Evolutionary conservation across 1,140 invertebrate genomes (phyloP).

Genomic region (Bombus difficillimus): DNA sequence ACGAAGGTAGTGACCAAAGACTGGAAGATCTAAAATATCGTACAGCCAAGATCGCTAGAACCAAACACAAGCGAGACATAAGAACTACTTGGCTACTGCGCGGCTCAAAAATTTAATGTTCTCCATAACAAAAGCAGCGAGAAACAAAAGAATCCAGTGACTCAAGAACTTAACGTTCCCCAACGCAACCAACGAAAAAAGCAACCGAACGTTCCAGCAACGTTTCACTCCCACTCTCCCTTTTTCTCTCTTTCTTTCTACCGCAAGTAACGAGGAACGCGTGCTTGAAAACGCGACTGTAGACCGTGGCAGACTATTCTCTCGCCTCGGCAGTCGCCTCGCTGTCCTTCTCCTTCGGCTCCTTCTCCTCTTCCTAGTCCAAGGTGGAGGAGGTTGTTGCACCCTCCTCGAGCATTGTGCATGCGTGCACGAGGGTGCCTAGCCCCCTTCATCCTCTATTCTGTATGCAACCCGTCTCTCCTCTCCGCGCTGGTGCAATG

Average conservation of each 20-base stretch:
- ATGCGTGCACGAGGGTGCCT: constrained; percentile 59
- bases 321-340: constrained; percentile 10
- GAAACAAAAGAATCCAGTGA: constrained; percentile 15
- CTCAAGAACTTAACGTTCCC: background rate
- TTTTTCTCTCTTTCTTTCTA: background rate
- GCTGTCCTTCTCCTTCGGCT: constrained; percentile 39
- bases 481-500: constrained; percentile 30
- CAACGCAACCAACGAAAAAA: background rate
- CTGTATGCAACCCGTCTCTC: constrained; percentile 52
- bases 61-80: background rate
- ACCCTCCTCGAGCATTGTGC: constrained; percentile 59
- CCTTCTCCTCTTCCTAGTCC: constrained; percentile 51
- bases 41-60: background rate
- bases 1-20: background rate
- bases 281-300: constrained; percentile 50
- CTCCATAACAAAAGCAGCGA: background rate
- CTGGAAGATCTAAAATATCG: too few species aligned
- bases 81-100: background rate
- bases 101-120: constrained; percentile 2
- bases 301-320: constrained; percentile 29
- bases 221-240: constrained; percentile 9
- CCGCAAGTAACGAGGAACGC: constrained; percentile 16
- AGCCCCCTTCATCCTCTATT: constrained; percentile 49
- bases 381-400: constrained; percentile 62
- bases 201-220: background rate